A percentile compares a stretch with the other conserved stretches of the same genome.
These are phyloP conservation scores for Apogon hyalosoma DNA, from an alignment of 2,797 vertebrate genomes.

Conservation along the genomic window DNA sequence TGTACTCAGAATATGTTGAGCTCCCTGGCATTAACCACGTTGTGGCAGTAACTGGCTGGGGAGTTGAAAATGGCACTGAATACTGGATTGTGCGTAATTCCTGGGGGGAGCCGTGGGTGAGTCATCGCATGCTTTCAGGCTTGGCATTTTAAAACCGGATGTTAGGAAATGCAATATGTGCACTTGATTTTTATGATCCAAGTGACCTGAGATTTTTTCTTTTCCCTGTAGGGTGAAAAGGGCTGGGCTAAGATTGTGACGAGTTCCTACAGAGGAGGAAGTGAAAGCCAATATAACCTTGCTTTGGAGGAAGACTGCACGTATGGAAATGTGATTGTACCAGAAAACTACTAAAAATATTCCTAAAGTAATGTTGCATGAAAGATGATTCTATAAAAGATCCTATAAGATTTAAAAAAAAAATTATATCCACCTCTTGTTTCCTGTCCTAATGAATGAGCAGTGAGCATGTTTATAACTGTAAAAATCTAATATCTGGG, in stretches of 20 bases:
- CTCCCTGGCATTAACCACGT: slow-evolving; percentile 85
- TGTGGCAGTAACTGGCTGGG: slow-evolving; percentile 91
- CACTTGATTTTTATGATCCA: slow-evolving; percentile 11
- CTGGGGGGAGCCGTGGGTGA: slow-evolving; percentile 94
- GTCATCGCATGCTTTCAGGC: slow-evolving; percentile 31
- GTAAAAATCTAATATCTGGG: no score
- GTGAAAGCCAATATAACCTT: slow-evolving; percentile 87
- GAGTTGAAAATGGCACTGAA: slow-evolving; percentile 84
- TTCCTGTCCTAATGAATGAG: no score
- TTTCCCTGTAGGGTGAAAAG: slow-evolving; percentile 85
- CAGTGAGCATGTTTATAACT: no score
- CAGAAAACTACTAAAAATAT: slow-evolving; percentile 48
- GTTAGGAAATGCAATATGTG: background rate
- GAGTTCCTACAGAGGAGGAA: slow-evolving; percentile 88
- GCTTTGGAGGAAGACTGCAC: slow-evolving; percentile 89
- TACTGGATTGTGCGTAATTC: slow-evolving; percentile 94
- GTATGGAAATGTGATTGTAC: slow-evolving; percentile 86
- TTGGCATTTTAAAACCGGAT: slow-evolving; percentile 34
- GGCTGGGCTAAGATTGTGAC: slow-evolving; percentile 92
- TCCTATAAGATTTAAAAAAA: no score
- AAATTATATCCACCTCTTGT: no score
- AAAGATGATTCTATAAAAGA: background rate
- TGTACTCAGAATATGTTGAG: slow-evolving; percentile 84
- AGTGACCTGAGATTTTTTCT: slow-evolving; percentile 10
- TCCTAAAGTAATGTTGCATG: background rate